Conservation (phyloP, 2,797 vertebrate species). For the Danio aesculapii region DNA sequence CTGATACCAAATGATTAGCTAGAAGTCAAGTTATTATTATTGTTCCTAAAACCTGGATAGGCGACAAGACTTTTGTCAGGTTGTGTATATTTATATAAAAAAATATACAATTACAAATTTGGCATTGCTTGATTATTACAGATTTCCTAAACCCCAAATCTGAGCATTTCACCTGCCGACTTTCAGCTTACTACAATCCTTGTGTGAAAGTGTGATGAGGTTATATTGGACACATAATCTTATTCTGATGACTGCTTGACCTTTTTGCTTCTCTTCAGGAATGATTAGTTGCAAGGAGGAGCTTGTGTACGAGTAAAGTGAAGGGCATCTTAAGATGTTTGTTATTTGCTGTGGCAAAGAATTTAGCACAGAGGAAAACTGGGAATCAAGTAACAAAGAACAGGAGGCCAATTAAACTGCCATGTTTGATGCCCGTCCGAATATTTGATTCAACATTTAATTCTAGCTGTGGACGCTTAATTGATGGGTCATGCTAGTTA, state of each 20-base stretch:
- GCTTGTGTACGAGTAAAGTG: neutral
- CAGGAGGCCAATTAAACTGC: constrained; percentile 31
- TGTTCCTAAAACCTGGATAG: too few relatives aligned
- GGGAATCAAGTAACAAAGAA: constrained; percentile 7
- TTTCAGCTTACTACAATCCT: neutral
- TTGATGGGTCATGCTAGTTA: constrained; percentile 37
- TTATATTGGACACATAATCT: neutral
- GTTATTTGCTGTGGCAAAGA: neutral
- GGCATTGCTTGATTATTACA: too few relatives aligned
- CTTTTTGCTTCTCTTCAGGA: neutral
- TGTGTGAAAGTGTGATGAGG: neutral
- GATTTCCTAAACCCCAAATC: too few relatives aligned
- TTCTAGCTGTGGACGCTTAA: constrained; percentile 26
- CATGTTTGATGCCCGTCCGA: constrained; percentile 3
- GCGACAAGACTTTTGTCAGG: too few relatives aligned
- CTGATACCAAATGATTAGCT: too few relatives aligned
- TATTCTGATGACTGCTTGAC: neutral
- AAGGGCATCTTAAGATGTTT: neutral
- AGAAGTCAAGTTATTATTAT: too few relatives aligned
- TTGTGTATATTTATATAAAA: too few relatives aligned
- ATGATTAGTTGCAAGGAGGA: neutral
- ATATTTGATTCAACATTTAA: constrained; percentile 12
- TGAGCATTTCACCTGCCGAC: neutral
- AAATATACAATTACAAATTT: too few relatives aligned
- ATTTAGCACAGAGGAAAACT: constrained; percentile 1